Conservation (phyloP, 2,113 vertebrate species). For the Nipponia nippon region DNA sequence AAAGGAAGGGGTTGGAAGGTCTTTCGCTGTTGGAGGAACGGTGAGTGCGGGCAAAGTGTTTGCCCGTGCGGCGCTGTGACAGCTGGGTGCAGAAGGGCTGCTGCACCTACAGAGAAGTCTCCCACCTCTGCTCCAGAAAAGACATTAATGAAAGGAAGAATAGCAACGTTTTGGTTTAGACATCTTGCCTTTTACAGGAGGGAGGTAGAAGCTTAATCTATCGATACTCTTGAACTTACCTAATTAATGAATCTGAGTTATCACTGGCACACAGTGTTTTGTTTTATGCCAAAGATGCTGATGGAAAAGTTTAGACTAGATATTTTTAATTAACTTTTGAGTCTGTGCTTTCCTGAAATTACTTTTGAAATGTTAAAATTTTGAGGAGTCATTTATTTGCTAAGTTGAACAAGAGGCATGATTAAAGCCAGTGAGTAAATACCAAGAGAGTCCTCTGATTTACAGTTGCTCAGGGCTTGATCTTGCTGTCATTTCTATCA, state of each 20-base stretch:
- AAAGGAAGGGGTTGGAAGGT: not conserved
- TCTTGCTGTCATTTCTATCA: not conserved
- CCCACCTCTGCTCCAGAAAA: not conserved
- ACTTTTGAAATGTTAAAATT: not conserved
- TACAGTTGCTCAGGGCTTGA: not conserved
- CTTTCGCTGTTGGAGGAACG: not conserved
- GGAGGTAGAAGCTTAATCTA: not conserved
- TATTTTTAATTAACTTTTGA: not conserved
- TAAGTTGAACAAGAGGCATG: not conserved
- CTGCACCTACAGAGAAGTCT: not conserved
- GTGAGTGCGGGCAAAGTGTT: not conserved
- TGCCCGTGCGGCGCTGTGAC: accelerated
- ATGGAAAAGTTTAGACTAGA: not conserved
- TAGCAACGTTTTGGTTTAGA: not conserved
- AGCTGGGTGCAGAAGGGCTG: not conserved
- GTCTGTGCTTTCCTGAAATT: not conserved
- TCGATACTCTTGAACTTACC: not conserved
- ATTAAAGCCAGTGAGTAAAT: not conserved
- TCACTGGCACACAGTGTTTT: not conserved
- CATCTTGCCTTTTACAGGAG: not conserved
- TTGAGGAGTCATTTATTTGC: not conserved
- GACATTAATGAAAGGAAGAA: not conserved
- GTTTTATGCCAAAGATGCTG: not conserved
- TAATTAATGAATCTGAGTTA: not conserved
- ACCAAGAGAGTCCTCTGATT: not conserved